These are phyloP conservation scores for Ennomos erosarius DNA, from an alignment of 2,888 invertebrate genomes.

Conservation along the genomic window DNA sequence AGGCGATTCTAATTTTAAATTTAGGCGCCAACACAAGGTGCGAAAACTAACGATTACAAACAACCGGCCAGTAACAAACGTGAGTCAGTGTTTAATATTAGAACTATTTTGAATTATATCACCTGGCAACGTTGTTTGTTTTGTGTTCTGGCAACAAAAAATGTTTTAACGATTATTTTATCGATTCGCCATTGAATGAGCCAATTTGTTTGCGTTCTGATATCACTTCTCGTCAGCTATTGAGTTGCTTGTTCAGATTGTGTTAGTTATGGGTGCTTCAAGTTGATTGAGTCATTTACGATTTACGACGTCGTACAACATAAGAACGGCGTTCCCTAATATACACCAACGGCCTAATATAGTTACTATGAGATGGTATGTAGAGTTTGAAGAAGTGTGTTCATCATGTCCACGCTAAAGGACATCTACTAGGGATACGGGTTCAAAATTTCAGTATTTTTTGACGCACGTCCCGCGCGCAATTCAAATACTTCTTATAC, in stretches of 20 bases:
- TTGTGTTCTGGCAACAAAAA: slow-evolving; percentile 33
- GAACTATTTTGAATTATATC: slow-evolving; percentile 59
- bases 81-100: slow-evolving; percentile 63
- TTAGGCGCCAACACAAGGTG: slow-evolving; percentile 63
- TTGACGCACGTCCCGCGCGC: too few relatives aligned
- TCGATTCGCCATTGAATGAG: slow-evolving; percentile 22
- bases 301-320: slow-evolving; percentile 10
- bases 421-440: too few relatives aligned
- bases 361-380: too few relatives aligned
- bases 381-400: too few relatives aligned
- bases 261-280: slow-evolving; percentile 17
- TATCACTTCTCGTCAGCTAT: slow-evolving; percentile 21
- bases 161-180: slow-evolving; percentile 28
- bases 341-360: too few relatives aligned
- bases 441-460: too few relatives aligned
- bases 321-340: too few relatives aligned
- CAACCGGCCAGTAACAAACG: slow-evolving; percentile 55
- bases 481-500: too few relatives aligned
- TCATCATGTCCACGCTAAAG: too few relatives aligned
- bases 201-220: slow-evolving; percentile 23
- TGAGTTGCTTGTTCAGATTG: slow-evolving; percentile 26
- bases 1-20: slow-evolving; percentile 65
- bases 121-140: slow-evolving; percentile 61
- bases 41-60: slow-evolving; percentile 51
- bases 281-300: slow-evolving; percentile 25